Evolutionary conservation across 1,140 invertebrate genomes (phyloP), one percentile per base, ranked within the genome.

Genomic region (Phymastichus coffea): DNA sequence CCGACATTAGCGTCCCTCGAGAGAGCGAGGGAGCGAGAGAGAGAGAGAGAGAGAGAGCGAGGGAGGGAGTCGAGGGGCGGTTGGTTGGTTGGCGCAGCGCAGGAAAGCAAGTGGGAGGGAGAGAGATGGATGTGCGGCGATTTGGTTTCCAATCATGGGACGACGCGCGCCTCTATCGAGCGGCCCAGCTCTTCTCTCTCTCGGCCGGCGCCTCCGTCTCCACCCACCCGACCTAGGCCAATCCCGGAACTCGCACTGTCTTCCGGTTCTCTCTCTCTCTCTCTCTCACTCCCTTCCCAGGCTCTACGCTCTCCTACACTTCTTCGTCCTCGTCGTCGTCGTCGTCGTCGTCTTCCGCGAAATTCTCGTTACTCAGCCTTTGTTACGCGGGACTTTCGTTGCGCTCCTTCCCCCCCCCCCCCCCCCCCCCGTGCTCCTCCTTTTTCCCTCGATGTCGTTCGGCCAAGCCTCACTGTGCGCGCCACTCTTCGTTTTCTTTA

Each of bases 141-240:
- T 79, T 78, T 79, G 76, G 76, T 79, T 78, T 79, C 77, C 77
- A 79, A 79, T 78, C 77, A 79, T 79, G 76, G 73, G 75, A 79
- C 76, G 76, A 76, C 76, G 76, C 73, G 77, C 77, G 76, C 76
- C 75, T 78, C 75, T 80, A 80, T 79, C 76, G 78, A 78, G 76
- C 78, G 74, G 6, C 28, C 28, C 28, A 33, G 28, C 28, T 52
- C 28, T 25, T 57, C 51, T 43, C 63, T 22, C 48, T 58, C 49
- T 63, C 28, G 33, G 33, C 46, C 46, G 46, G 37, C 26, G 37
- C 38, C 38, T 43, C 46, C 56, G 62, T 66, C 64, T 64, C 63
- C 60, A 61, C 63, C 57, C 28, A 40, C 35, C 55, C 30, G 51
- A 69, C 63, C 66, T 69, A 66, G 61, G 67, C 65, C 72, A 72